Evolutionary conservation across 1,140 invertebrate species (phyloP), one percentile per base, ranked within the genome.

Genomic region (Stratiolaelaps scimitus): DNA sequence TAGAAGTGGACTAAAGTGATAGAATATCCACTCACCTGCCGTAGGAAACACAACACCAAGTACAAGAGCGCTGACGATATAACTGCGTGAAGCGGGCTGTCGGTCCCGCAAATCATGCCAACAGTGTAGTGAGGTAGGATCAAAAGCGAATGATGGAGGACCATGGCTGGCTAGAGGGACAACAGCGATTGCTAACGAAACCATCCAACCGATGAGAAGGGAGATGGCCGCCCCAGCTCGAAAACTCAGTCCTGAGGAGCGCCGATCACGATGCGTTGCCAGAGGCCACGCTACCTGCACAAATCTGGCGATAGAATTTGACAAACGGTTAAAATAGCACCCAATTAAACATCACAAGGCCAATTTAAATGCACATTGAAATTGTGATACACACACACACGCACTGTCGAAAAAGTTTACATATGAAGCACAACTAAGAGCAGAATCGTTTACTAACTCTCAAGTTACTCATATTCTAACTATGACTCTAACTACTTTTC

Each of bases 211-310:
- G 1, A 60, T 26, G 1, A 60, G 23, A 10, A 60, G 26, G 23
- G 53, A 60, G 1, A 60, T 23, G 13, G 53, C 53, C 2, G 53
- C 53, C 2, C 53, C 53, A 6, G 53, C 53, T n/a, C 53, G 53
- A 26, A 60, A 26, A n/a, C 26, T 60, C 26, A 60, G 20, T 2
- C 23, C 53, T 23, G 53, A 60, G 6, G 53, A 60, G 23, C 53
- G 53, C 26, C 53, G 53, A 26, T 60, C 53, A 1, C 53, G 26
- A 15, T 34, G 53, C 26, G 53, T 26, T 15, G 20, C 53, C 23
- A 60, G 17, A 15, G 53, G 53, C 53, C 53, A 60, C 17, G 53
- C 53, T 5, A 60, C 53, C 34, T 60, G 53, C 17, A 60, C 53
- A 26, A 60, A 60, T 23, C 53, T 60, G 53, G 53, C 26, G 10